Evolutionary conservation across 2,888 invertebrate species (phyloP), one percentile per base, ranked within the genome.

Genomic region (Aquatica leii): DNA sequence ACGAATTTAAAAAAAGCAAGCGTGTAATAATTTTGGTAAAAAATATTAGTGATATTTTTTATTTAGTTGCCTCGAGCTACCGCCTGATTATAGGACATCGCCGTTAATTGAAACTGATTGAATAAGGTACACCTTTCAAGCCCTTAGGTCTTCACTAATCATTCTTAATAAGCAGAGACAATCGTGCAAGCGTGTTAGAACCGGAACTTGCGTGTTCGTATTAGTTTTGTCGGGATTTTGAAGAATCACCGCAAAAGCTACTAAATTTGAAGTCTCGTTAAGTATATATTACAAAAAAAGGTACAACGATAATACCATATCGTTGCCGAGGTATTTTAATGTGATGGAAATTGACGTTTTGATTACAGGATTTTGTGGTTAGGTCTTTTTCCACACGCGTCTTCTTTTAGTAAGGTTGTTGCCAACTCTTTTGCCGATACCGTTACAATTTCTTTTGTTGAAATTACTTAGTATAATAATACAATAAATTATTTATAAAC

Each of bases 91-190:
- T 64, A 69, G 65, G 63, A 58, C 64, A 58, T 55, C 57, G 43
- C 61, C 55, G 61, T 41, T 63, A 65, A 64, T 64, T 64, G 64
- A 64, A 64, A 59, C 62, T 68, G 60, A 68, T 66, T 68, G 68
- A 68, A 66, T 59, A 46, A 66, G 63, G 62, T 65, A 68, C 71
- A 69, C 70, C 66, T 68, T 58, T 48, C 21, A 46, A 50, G 41
- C 51, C 63, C 54, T 48, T 34, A 55, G 54, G 66, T 54, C 49
- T 50, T 65, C 68, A 61, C 69, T 66, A 71, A 71, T 66, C 68
- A 66, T 62, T 59, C 53, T 49, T 69, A 69, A 69, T 71, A 69
- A 67, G 67, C 69, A 68, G 69, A 69, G 68, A 67, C 68, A 69
- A 67, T 68, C 61, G 62, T 34, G 41, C 55, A 50, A 61, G 63